phyloP scores from a whole-genome alignment of 64 coral and sea anemone genomes.

The Montipora cactus region DNA sequence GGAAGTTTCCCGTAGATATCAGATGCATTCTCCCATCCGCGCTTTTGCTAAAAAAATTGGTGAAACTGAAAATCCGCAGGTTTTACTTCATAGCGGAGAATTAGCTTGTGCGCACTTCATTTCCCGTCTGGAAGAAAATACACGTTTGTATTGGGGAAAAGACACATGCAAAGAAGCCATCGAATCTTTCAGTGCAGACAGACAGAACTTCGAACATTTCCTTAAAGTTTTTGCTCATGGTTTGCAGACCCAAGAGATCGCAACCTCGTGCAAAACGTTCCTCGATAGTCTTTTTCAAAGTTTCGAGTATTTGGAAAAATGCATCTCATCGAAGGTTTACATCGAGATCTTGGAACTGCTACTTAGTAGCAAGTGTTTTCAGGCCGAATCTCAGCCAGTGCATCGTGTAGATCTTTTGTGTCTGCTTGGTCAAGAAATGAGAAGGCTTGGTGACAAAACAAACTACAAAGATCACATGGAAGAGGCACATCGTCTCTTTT shows the following conservation, averaged over 20 bases:
- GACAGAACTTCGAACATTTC: slow-evolving; percentile 52
- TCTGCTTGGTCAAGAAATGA: slow-evolving; percentile 47
- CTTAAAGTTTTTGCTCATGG: not conserved
- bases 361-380: not conserved
- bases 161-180: slow-evolving; percentile 59
- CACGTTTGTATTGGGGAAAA: slow-evolving; percentile 31
- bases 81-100: too few species aligned
- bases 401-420: slow-evolving; percentile 29
- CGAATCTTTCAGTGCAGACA: slow-evolving; percentile 45
- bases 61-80: too few species aligned
- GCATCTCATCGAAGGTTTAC: slow-evolving; percentile 29
- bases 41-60: too few species aligned
- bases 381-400: not conserved
- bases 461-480: slow-evolving; percentile 29
- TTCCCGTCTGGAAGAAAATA: not conserved
- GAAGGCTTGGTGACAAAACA: not conserved
- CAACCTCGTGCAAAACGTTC: not conserved
- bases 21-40: too few species aligned
- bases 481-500: not conserved
- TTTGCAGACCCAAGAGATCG: too few species aligned
- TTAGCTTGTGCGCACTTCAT: slow-evolving; percentile 23
- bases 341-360: not conserved
- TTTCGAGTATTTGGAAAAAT: slow-evolving; percentile 41
- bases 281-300: not conserved
- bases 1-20: too few species aligned